Evolutionary conservation across 2,113 vertebrate genomes (phyloP).

Genomic region (Gavialis gangeticus): DNA sequence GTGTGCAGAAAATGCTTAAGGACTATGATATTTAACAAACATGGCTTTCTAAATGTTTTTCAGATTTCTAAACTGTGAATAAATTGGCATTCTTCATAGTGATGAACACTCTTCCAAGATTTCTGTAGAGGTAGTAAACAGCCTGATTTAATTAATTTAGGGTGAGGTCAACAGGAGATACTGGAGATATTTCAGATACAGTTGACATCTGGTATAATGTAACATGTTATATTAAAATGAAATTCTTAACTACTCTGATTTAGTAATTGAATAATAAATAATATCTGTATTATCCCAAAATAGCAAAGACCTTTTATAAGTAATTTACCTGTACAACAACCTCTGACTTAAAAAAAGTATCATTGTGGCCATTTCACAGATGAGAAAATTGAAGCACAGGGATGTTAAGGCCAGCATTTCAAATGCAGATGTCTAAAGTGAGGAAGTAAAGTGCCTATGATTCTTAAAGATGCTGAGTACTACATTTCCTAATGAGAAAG

Average conservation of each 20-base stretch:
- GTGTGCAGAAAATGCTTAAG: rapidly evolving
- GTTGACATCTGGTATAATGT: background rate
- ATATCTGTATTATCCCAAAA: background rate
- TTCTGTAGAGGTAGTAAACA: background rate
- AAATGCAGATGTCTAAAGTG: background rate
- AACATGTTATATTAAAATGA: rapidly evolving
- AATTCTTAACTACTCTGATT: background rate
- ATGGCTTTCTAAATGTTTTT: background rate
- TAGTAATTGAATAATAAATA: background rate
- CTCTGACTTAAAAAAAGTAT: background rate
- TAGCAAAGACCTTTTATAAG: background rate
- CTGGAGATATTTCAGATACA: background rate
- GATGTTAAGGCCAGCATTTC: rapidly evolving
- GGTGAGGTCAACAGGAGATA: background rate
- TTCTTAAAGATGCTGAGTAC: background rate
- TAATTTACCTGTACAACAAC: background rate
- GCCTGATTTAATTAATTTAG: background rate
- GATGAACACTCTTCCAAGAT: background rate
- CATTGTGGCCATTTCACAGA: background rate
- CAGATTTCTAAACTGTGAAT: background rate
- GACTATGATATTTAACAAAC: rapidly evolving
- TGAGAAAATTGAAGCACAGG: background rate
- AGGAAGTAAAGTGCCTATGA: background rate
- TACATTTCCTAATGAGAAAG: background rate
- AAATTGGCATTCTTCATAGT: background rate